A percentile compares a stretch with the other conserved stretches of the same genome.
Evolutionary conservation across 2,113 vertebrate species (phyloP).

Genomic region (Brachionichthys hirsutus): DNA sequence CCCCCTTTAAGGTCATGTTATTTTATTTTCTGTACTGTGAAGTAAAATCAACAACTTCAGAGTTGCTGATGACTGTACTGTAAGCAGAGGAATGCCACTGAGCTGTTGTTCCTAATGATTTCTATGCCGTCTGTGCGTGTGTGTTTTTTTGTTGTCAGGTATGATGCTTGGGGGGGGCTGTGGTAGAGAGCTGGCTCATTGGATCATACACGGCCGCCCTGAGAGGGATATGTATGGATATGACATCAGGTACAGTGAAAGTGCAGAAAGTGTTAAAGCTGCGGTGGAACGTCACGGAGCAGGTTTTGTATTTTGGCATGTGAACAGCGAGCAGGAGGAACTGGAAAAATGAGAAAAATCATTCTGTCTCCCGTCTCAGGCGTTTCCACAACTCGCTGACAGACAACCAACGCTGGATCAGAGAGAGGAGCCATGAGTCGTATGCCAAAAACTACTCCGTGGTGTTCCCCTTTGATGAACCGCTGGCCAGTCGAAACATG

Average conservation of each 20-base stretch:
- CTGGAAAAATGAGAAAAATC: too few relatives aligned
- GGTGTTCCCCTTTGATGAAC: constrained; percentile 92
- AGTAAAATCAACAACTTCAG: too few relatives aligned
- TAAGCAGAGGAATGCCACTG: too few relatives aligned
- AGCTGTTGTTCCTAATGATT: too few relatives aligned
- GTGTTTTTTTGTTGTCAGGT: constrained; percentile 71
- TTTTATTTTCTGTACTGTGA: too few relatives aligned
- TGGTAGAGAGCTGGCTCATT: constrained; percentile 91
- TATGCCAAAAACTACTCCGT: constrained; percentile 96
- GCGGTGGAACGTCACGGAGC: too few relatives aligned
- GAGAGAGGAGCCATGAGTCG: constrained; percentile 94
- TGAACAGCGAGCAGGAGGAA: too few relatives aligned
- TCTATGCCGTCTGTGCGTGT: neutral
- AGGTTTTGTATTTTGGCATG: too few relatives aligned
- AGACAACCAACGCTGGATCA: constrained; percentile 84
- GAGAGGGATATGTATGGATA: constrained; percentile 98
- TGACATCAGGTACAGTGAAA: constrained; percentile 84
- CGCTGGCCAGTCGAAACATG: constrained; percentile 88
- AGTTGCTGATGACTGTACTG: too few relatives aligned
- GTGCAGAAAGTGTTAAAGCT: too few relatives aligned
- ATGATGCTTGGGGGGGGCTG: constrained; percentile 99
- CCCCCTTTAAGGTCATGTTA: too few relatives aligned
- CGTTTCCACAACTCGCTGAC: constrained; percentile 90
- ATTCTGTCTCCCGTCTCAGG: constrained; percentile 65
- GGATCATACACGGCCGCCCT: constrained; percentile 88